Base-by-base conservation (phyloP, 2,888 invertebrate genomes). In the Mesorhabditis belari region DNA sequence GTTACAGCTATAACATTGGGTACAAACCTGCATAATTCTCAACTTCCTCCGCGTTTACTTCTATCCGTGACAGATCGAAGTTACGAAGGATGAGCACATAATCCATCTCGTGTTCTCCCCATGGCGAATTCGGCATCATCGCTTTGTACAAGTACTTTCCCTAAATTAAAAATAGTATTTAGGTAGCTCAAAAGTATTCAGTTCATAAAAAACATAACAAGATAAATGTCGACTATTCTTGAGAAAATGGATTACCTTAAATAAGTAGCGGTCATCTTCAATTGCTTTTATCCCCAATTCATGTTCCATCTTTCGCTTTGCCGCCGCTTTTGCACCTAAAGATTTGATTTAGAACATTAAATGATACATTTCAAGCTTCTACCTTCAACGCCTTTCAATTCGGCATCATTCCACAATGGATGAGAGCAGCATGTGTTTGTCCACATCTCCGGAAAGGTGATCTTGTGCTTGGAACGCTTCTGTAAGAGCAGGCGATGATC, bases 91-190 rank as follows among this genome's bases (percentile, higher is more conserved):
- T 88, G 5, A 96, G 84, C 59, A 95, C 88, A 83, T 98, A 94
- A 83, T 96, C 96, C 71, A 98, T 89, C 85, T 98, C 98, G 81
- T 95, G 92, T 84, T 98, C 98, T 5, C 95, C 96, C 91, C 91
- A 98, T 21, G 65, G 65, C 3, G 59, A 61, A 53, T 67, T 60
- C 53, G 80, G 70, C 55, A 81, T 83, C 12, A 77, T 74, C 1
- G 91, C 90, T 75, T 88, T 87, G 84, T 96, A 98, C 81, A 90
- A 88, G 71, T 62, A 69, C 44, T 59, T 5, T 19, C 25, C 5
- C 24, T 23, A 50, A 12, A 61, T 12, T 1, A 17, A 21, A 28
- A 52, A 9, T 62, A 77, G 69, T 17, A 81, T 81, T 9, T 77
- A n/a, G n/a, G n/a, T n/a, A n/a, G n/a, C n/a, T n/a, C n/a, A n/a